Evolutionary conservation across 1,140 invertebrate species (phyloP).

Genomic region (Octopus sinensis): DNA sequence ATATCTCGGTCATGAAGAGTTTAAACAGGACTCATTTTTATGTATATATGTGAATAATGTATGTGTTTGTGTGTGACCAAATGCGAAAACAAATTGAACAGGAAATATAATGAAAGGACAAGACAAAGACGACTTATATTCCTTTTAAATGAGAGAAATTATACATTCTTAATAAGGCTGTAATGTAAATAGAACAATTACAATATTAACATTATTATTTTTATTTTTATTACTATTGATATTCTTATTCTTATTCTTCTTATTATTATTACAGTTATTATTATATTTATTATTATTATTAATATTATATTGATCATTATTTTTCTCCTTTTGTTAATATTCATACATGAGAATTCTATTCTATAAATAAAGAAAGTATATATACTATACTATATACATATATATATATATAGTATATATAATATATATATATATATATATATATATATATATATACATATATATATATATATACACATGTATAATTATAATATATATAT

Average conservation of each 20-base stretch:
- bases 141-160: not conserved
- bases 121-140: not conserved
- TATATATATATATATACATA: constrained; percentile 2
- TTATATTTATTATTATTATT: not conserved
- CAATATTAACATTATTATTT: not conserved
- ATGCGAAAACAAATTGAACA: not conserved
- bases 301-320: not conserved
- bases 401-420: no score
- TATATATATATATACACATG: not conserved
- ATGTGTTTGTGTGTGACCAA: not conserved
- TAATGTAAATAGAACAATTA: constrained; percentile 5
- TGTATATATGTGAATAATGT: not conserved
- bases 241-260: no score
- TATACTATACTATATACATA: no score
- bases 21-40: not conserved
- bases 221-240: constrained; percentile 1
- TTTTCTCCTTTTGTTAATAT: not conserved
- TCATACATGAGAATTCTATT: not conserved
- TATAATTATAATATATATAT: not conserved
- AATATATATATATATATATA: constrained; percentile 4
- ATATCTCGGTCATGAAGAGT: constrained; percentile 28
- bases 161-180: constrained; percentile 3
- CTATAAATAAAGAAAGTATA: not conserved
- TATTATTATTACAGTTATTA: not conserved
- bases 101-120: not conserved